Percentiles rank a stretch among this genome's conserved stretches.
Evolutionary conservation across 2,113 vertebrate species (phyloP).

Genomic region (Phasianus colchicus): DNA sequence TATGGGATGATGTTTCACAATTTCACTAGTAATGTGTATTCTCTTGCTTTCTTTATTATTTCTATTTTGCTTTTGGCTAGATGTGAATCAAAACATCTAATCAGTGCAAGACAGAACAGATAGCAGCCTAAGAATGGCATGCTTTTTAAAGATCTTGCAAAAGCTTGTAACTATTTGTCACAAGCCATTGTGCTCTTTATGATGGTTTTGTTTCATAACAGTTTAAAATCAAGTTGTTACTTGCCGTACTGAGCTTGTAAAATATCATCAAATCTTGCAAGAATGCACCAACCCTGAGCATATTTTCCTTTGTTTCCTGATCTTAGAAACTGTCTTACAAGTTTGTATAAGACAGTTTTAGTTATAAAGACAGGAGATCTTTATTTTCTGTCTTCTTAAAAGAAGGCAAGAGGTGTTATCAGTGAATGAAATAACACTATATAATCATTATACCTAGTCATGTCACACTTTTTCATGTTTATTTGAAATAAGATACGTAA

Average conservation of each 20-base stretch:
- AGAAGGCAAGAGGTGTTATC: neutral
- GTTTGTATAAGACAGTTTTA: neutral
- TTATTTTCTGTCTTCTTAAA: conserved; percentile 1
- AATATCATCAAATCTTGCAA: neutral
- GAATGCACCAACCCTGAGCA: neutral
- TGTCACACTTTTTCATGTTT: neutral
- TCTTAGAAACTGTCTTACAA: neutral
- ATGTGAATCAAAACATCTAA: neutral
- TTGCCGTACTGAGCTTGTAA: conserved; percentile 5
- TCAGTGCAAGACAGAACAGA: neutral
- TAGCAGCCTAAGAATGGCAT: neutral
- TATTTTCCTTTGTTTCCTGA: neutral
- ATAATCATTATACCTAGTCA: neutral
- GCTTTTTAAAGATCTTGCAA: neutral
- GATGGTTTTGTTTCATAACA: neutral
- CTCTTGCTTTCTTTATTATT: neutral
- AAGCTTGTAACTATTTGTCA: neutral
- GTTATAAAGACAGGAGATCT: neutral
- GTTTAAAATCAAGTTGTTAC: conserved; percentile 2
- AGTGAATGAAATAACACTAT: neutral
- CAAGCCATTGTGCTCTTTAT: neutral
- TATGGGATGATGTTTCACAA: neutral
- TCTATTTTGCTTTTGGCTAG: neutral
- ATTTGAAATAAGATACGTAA: no score
- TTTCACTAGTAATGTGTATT: neutral